These are phyloP conservation scores for Hyperoplus immaculatus DNA, from an alignment of 2,797 vertebrate species.

Conservation along the genomic window DNA sequence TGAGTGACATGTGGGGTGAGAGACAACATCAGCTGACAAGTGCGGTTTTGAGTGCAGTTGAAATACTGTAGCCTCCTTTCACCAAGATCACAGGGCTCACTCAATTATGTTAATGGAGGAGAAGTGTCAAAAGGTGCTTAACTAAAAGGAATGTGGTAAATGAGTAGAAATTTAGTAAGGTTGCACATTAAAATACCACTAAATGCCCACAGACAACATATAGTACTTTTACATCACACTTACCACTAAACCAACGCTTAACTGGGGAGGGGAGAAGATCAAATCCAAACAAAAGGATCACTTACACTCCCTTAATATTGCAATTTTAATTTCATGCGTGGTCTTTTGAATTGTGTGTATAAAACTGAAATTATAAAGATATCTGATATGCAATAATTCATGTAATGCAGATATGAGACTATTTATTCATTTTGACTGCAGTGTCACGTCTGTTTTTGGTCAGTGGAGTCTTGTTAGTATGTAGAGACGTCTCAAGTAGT, in stretches of 20 bases:
- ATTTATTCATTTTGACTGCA: not conserved
- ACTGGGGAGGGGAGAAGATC: slow-evolving; percentile 72
- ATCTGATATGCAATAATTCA: not conserved
- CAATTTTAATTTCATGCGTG: too few relatives aligned
- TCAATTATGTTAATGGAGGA: not conserved
- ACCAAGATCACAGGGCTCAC: slow-evolving; percentile 1
- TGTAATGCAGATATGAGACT: not conserved
- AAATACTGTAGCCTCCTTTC: slow-evolving; percentile 40
- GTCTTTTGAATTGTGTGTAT: not conserved
- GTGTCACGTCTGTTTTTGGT: not conserved
- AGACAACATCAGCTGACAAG: slow-evolving; percentile 8
- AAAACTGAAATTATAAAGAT: not conserved
- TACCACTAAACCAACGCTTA: slow-evolving; percentile 76
- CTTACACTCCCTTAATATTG: not conserved
- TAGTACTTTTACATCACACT: slow-evolving; percentile 50
- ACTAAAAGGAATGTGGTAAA: slow-evolving; percentile 7
- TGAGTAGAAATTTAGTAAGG: slow-evolving; percentile 18
- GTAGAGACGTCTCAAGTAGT: fast-evolving
- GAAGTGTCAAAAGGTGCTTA: too few relatives aligned
- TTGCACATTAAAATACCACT: slow-evolving; percentile 21
- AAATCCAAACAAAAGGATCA: slow-evolving; percentile 43
- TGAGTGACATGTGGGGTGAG: slow-evolving; percentile 33
- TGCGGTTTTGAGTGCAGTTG: slow-evolving; percentile 9
- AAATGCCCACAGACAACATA: slow-evolving; percentile 53
- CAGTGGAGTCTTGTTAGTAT: not conserved